Base-by-base conservation (phyloP, 2,797 vertebrate genomes). In the Gymnothorax javanicus region DNA sequence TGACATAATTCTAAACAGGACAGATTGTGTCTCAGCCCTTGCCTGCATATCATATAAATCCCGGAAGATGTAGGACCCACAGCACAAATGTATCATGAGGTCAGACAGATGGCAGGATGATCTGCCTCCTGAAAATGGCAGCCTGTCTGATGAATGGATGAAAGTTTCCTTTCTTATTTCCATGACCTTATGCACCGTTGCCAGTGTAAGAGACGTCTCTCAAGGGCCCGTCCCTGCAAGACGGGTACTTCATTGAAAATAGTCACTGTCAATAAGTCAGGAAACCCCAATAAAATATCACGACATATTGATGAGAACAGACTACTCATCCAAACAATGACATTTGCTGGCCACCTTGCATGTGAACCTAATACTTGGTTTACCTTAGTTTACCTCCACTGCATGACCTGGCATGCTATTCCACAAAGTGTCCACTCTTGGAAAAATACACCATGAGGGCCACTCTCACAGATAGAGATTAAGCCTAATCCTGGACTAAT, bases 41-140 rank as follows among this genome's bases (percentile, higher is more conserved):
- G 81, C 62, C 27, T 52, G 56, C 57, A 2, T 60, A 12, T 82
- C 52, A 56, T 82, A 56, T 69, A 62, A 69, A 43, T 71, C 86
- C 17, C 33, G n/a, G 33, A 43, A 71, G 67, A 23, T 52, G 33
- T 59, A 60, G 82, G 6, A 75, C 20, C 33, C 86, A 57, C 20
- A 73, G 7, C 11, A 33, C 81, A 71, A 15, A 23, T 12, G 2
- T 17, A 79, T 52, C 9, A 82, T n/a, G 54, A 57, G 77, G 77
- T 82, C 59, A 73, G 54, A 83, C n/a, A 23, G 33, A 58, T 59
- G 27, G 11, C 86, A 58, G 56, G 85, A 56, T 84, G 57, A 60
- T 86, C 73, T 87, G 58, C 88, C 84, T 86, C 69, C 52, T 87
- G 86, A 88, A 90, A 89, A 82, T 89, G 88, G 89, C 88, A 87